Base-by-base conservation (phyloP, 1,140 invertebrate genomes). In the Hylaeus volcanicus region DNA sequence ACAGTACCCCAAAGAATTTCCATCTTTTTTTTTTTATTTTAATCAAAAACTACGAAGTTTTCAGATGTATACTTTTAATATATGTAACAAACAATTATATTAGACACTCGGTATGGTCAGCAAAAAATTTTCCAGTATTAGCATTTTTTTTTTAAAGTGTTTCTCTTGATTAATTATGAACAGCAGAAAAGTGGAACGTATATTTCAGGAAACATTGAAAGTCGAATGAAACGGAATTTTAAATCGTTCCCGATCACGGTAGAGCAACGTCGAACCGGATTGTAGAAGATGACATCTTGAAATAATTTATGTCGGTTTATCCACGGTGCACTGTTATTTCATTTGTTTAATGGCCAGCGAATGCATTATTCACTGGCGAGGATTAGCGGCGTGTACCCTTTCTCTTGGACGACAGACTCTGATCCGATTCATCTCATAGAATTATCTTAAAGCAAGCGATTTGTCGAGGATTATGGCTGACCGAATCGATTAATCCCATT, bases 231-330 rank as follows among this genome's bases (percentile, higher is more conserved):
- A 51, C 51, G 12, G n/a, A 75, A 68, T 68, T 69, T 60, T 68
- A 45, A 39, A 48, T 2, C 39, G 8, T 9, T 1, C 11, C 15
- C 61, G 61, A 74, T 79, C 77, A 14, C 6, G 26, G 12, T 5
- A n/a, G n/a, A 51, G 5, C 1, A 45, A 6, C 37, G 43, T 9
- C 56, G 14, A 12, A 11, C 43, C n/a, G 41, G 76, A 79, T 79
- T 79, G 73, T 26, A 55, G 41, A 72, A 65, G 77, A 73, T 71
- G 14, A 48, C 51, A n/a, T 45, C 48, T n/a, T 3, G 45, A 72
- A 65, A 79, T 79, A 73, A 64, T 79, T 64, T 79, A 79, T 26
- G 39, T n/a, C 48, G 70, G n/a, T 65, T 79, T 56, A 72, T 79
- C 60, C 48, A 12, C 2, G 26, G 26, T 51, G 43, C 43, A 5